Evolutionary conservation across 1,140 invertebrate genomes (phyloP).

Genomic region (Xylocopa sonorina): DNA sequence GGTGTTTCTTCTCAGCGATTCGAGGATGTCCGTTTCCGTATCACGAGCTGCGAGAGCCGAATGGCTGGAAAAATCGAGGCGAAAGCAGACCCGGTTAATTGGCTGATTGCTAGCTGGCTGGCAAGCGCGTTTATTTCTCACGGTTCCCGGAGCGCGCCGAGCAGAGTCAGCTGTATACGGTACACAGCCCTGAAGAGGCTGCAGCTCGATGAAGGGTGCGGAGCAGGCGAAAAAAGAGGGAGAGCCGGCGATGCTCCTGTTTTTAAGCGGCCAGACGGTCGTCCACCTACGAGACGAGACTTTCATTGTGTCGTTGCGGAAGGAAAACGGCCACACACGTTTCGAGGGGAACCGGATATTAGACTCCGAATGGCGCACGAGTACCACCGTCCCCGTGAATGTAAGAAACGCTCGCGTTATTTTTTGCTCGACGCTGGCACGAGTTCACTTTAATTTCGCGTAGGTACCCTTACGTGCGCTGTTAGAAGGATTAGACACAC

Average conservation of each 20-base stretch:
- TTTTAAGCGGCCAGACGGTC: background rate
- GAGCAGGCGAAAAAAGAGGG: background rate
- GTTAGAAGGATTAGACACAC: background rate
- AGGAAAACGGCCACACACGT: background rate
- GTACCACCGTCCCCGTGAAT: background rate
- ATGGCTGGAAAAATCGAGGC: slow-evolving; percentile 22
- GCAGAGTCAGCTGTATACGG: slow-evolving; percentile 57
- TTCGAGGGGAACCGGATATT: slow-evolving; percentile 6
- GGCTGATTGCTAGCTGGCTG: slow-evolving; percentile 57
- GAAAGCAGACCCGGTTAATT: slow-evolving; percentile 68
- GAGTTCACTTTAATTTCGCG: background rate
- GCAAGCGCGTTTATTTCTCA: too few relatives aligned
- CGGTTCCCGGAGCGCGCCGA: slow-evolving; percentile 59
- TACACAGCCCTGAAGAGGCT: slow-evolving; percentile 39
- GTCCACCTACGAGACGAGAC: background rate
- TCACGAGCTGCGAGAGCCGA: background rate
- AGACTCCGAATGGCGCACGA: slow-evolving; percentile 16
- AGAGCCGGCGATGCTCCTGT: background rate
- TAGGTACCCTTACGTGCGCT: background rate
- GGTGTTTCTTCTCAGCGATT: too few relatives aligned
- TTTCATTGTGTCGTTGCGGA: slow-evolving; percentile 12
- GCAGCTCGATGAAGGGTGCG: background rate
- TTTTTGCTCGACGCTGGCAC: background rate
- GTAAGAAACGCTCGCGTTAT: background rate
- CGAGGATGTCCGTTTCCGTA: background rate